Base-by-base conservation (phyloP, 2,797 vertebrate species). In the Vespertilio murinus region DNA sequence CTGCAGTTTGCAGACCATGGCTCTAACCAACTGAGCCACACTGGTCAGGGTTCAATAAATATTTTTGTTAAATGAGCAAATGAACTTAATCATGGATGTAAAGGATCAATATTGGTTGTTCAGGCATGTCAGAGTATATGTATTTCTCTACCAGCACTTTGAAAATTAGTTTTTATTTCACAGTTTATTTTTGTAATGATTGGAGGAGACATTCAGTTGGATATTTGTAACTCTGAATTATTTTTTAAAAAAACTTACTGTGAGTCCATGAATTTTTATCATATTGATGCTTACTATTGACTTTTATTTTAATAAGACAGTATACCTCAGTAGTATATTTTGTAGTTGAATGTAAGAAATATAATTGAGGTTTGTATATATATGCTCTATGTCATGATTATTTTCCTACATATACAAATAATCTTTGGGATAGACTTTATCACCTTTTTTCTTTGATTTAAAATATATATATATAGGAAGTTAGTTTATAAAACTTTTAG, bases 401-500 rank as follows among this genome's bases (percentile, higher is more conserved):
- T 85, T 85, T 91, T 85, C 13, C 35, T 49, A 49, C 0, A 18
- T 73, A 16, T 35, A 69, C 14, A 74, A 0, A 0, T 71, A 67
- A 65, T 82, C 65, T 20, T 80, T 47, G 45, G 16, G 2, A 0
- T 70, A 73, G 45, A 16, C 64, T 90, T 56, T 74, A 38, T 92
- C 73, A 90, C 25, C 1, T 78, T 14, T 92, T 94, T 38, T 91
- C n/a, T 96, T 70, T 93, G 87, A 77, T 81, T 73, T 65, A 9
- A 35, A 74, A n/a, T n/a, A 73, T 45, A 54, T 4, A 56, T 5
- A 1, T 67, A 95, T 96, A 54, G 45, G 11, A 80, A 92, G 52
- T 79, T 59, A 54, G 1, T 88, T 90, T 79, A 59, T 82, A 81
- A 45, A 30, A 30, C 52, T n/a, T 64, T 71, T 30, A 59, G 28